Percentiles rank a stretch among this genome's conserved stretches.
Conservation (phyloP, 2,113 vertebrate species). For the Thalassarche chlororhynchos region DNA sequence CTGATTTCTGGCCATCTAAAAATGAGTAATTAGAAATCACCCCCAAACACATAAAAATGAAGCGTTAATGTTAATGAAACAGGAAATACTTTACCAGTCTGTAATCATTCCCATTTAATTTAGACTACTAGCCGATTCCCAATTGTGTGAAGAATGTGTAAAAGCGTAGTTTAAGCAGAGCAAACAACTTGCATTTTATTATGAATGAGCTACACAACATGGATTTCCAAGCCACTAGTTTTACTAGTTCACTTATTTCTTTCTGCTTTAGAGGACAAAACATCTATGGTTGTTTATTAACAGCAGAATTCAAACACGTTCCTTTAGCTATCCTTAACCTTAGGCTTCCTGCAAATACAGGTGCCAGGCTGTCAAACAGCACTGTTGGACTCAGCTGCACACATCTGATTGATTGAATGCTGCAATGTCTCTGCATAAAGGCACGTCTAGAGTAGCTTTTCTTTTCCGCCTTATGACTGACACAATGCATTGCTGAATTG, state of each 20-base stretch:
- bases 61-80: background rate
- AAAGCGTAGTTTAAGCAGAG: background rate
- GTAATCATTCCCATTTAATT: background rate
- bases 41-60: background rate
- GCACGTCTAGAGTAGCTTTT: background rate
- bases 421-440: conserved; percentile 6
- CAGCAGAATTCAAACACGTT: background rate
- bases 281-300: background rate
- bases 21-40: background rate
- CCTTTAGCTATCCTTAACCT: conserved; percentile 15
- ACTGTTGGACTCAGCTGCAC: background rate
- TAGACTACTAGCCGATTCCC: background rate
- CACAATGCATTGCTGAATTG: background rate
- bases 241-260: background rate
- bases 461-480: background rate
- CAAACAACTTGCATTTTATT: background rate
- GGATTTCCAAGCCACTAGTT: background rate
- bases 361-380: background rate
- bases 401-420: conserved; percentile 21
- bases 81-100: background rate
- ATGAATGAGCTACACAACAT: background rate
- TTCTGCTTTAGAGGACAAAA: background rate
- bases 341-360: background rate
- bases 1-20: background rate
- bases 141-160: background rate